Base-by-base conservation (phyloP, 2,113 vertebrate species). In the Tachycineta bicolor region DNA sequence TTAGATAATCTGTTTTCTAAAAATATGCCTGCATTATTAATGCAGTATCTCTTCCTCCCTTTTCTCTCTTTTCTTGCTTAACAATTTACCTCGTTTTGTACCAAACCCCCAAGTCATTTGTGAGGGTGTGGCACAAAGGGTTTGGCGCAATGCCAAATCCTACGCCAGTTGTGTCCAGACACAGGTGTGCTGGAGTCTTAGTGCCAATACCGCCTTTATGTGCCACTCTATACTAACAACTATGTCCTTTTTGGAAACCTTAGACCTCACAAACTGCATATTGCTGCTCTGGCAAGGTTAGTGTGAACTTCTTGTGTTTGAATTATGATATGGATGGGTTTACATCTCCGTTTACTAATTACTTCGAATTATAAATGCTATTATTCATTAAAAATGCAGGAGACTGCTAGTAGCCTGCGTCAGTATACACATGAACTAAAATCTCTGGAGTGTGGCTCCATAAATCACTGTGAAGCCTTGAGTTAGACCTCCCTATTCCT, bases 311-410 rank as follows among this genome's bases (percentile, higher is more conserved):
- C 49, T 46, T 5, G 2, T 20, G 11, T 75, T 53, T 83, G 69
- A 78, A 46, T n/a, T 21, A 77, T 16, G 19, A 67, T 16, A 74
- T 20, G 29, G 67, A 92, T 59, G 70, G 33, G 17, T 87, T 85
- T 90, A 64, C 28, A 76, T 63, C n/a, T 71, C 84, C 65, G 49
- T 71, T 87, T 94, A 49, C 69, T 60, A 76, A 46, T 70, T 69
- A 56, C 23, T 84, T 84, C 67, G 76, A 94, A 79, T 94, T 91
- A 92, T n/a, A 85, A 75, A 94, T 75, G 50, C 24, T 68, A 47
- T 74, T 90, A 68, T 67, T 93, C 28, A 74, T 71, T 83, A 75
- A 81, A 78, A 88, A 59, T 60, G 29, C 74, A 82, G 65, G 52
- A 82, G 47, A 59, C 34, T 60, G 49, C 39, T 77, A 63, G 71